Evolutionary conservation across 2,113 vertebrate species (phyloP).

Genomic region (Emydura subglobosa): DNA sequence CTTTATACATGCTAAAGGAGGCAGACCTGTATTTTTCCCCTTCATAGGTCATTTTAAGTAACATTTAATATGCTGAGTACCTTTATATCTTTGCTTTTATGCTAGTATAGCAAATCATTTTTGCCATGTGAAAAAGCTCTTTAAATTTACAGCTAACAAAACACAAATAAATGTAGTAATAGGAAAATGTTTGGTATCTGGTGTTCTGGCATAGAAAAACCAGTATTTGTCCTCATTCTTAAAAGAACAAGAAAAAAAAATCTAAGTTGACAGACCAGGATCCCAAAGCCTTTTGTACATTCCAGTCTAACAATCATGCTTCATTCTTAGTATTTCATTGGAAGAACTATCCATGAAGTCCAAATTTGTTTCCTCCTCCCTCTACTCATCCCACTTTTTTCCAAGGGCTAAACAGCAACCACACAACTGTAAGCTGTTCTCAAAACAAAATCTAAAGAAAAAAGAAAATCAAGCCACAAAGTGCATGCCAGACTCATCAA

Average conservation of each 20-base stretch:
- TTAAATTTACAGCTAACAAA: conserved; percentile 45
- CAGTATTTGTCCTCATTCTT: conserved; percentile 17
- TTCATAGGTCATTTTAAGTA: not conserved
- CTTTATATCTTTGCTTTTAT: not conserved
- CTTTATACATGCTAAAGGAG: not conserved
- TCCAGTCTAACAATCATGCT: not conserved
- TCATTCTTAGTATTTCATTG: not conserved
- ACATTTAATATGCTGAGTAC: not conserved
- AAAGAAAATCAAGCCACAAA: not conserved
- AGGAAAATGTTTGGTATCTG: conserved; percentile 27
- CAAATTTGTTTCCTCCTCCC: accelerated
- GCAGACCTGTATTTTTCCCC: not conserved
- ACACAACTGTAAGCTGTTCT: not conserved
- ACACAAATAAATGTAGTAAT: conserved; percentile 46
- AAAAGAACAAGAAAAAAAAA: not conserved
- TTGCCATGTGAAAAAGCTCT: conserved; percentile 29
- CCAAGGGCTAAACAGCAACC: not conserved
- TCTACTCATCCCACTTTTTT: not conserved
- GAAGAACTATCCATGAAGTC: not conserved
- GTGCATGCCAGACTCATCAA: not conserved
- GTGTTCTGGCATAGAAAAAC: conserved; percentile 28
- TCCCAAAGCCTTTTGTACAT: accelerated
- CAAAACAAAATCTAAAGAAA: not conserved
- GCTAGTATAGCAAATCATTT: conserved; percentile 12
- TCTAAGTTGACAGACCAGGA: accelerated